Conservation (phyloP, 2,888 invertebrate species). For the Brachycybe producta region DNA sequence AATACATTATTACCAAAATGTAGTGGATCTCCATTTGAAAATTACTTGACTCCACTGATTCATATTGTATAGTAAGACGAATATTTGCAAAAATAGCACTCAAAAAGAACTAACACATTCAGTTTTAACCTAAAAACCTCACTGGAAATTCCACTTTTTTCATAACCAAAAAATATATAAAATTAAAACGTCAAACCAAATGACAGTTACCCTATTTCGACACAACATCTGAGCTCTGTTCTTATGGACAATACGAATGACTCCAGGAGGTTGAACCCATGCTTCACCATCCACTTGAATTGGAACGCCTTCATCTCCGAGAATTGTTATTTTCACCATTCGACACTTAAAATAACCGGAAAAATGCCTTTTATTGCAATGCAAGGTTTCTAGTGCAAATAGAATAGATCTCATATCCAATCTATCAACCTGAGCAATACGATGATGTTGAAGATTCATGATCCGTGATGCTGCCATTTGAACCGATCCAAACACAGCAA, state of each 20-base stretch:
- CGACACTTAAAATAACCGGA: slow-evolving; percentile 49
- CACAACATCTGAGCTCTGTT: slow-evolving; percentile 94
- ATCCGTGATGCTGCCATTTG: slow-evolving; percentile 94
- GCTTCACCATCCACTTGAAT: slow-evolving; percentile 96
- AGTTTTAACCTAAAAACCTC: background rate
- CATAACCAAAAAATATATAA: background rate
- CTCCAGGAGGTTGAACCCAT: slow-evolving; percentile 94
- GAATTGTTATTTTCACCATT: slow-evolving; percentile 86
- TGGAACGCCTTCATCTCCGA: slow-evolving; percentile 75
- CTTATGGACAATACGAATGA: slow-evolving; percentile 89
- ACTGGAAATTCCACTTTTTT: slow-evolving; percentile 1
- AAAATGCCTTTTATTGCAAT: background rate
- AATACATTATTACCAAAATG: too few species aligned
- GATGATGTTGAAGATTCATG: slow-evolving; percentile 89
- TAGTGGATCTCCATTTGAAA: too few species aligned
- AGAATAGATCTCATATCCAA: slow-evolving; percentile 6
- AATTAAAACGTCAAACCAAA: too few species aligned
- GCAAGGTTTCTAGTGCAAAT: background rate
- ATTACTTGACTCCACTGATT: too few species aligned
- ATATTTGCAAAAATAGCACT: background rate
- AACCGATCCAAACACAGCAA: slow-evolving; percentile 92
- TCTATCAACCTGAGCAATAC: slow-evolving; percentile 85
- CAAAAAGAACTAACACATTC: background rate
- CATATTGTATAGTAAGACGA: too few species aligned
- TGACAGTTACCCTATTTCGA: slow-evolving; percentile 55